Conservation (phyloP, 30 jellyfish, hydroid and myxozoan species). For the Aurelia aurita region DNA sequence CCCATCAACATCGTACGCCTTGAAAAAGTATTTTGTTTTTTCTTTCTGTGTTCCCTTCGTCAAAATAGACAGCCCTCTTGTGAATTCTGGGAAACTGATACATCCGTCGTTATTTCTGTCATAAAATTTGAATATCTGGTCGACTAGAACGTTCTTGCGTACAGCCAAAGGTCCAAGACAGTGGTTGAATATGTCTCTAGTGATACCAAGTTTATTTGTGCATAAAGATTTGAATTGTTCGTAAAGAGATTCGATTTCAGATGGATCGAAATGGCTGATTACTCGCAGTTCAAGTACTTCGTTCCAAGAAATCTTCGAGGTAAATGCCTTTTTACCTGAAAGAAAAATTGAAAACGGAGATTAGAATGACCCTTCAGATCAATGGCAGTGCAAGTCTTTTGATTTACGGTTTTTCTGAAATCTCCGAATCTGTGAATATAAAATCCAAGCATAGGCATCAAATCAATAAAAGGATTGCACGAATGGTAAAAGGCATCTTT, state of each 20-base stretch:
- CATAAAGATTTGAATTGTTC: constrained; percentile 88
- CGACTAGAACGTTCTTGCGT: constrained; percentile 84
- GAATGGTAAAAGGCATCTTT: no score
- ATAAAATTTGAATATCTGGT: constrained; percentile 83
- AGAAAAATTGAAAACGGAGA: neutral
- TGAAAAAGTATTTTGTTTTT: constrained; percentile 77
- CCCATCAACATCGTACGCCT: constrained; percentile 91
- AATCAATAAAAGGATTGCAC: no score
- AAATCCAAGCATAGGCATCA: no score
- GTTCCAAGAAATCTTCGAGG: constrained; percentile 68
- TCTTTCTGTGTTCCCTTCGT: constrained; percentile 91
- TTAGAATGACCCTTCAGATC: no score
- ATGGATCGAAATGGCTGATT: constrained; percentile 76
- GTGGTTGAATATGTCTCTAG: constrained; percentile 73
- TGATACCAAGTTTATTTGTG: constrained; percentile 77
- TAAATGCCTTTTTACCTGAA: constrained; percentile 73
- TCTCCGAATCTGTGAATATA: no score
- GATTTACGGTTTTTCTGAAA: no score
- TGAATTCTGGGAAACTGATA: constrained; percentile 83
- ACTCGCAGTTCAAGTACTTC: constrained; percentile 82
- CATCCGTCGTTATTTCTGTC: constrained; percentile 88
- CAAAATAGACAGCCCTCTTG: constrained; percentile 83
- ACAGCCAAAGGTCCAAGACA: constrained; percentile 96
- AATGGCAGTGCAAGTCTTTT: no score
- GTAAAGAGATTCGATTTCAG: constrained; percentile 90